Evolutionary conservation across 2,888 invertebrate genomes (phyloP).

Genomic region (Drosophila dives): DNA sequence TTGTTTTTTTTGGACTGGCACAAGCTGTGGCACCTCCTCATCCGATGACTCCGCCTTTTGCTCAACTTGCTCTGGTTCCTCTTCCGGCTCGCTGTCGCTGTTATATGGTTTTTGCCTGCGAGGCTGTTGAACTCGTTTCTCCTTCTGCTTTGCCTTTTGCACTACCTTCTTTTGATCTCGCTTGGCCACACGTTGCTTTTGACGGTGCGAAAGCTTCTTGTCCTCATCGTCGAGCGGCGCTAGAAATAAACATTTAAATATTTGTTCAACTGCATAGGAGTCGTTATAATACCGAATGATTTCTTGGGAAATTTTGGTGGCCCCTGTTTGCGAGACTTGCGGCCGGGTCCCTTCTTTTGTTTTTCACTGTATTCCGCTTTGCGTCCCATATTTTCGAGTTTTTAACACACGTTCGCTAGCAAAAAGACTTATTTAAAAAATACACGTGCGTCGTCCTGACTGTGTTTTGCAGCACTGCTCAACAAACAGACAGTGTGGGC

Average conservation of each 20-base stretch:
- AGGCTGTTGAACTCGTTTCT: conserved; percentile 48
- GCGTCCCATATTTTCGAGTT: conserved; percentile 89
- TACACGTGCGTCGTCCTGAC: conserved; percentile 44
- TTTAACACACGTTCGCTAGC: conserved; percentile 13
- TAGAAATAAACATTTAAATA: conserved; percentile 39
- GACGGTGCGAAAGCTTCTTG: conserved; percentile 89
- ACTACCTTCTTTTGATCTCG: conserved; percentile 86
- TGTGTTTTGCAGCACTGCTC: conserved; percentile 31
- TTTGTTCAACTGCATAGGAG: not conserved
- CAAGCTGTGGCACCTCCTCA: conserved; percentile 57
- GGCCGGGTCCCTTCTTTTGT: conserved; percentile 93
- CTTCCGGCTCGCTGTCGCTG: conserved; percentile 79
- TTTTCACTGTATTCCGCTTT: conserved; percentile 92
- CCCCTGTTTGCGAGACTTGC: conserved; percentile 94
- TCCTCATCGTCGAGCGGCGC: conserved; percentile 85
- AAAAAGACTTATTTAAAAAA: conserved; percentile 37
- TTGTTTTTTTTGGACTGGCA: conserved; percentile 36
- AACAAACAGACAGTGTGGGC: not conserved
- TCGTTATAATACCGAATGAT: conserved; percentile 77
- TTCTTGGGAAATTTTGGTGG: conserved; percentile 87
- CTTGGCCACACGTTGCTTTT: conserved; percentile 89
- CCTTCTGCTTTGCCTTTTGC: conserved; percentile 76
- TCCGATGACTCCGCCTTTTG: conserved; percentile 65
- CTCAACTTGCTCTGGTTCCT: conserved; percentile 47
- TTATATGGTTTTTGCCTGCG: conserved; percentile 75